Evolutionary conservation across 2,113 vertebrate species (phyloP).

Genomic region (Alaudala cheleensis): DNA sequence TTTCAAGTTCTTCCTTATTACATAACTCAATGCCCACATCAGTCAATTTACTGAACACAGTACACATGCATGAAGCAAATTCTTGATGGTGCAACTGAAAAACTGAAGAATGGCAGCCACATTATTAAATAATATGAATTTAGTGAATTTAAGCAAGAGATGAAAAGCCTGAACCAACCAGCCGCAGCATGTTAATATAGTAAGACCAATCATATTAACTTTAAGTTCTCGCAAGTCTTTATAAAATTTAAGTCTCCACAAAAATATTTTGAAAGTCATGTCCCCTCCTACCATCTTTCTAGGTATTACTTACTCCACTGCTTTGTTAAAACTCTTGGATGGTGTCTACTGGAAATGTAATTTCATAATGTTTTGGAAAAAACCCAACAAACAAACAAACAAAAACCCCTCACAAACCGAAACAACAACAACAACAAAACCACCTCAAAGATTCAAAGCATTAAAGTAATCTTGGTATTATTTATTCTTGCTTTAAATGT

Average conservation of each 20-base stretch:
- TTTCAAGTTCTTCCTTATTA: slow-evolving; percentile 47
- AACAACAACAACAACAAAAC: background rate
- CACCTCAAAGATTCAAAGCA: background rate
- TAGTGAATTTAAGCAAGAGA: background rate
- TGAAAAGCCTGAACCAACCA: background rate
- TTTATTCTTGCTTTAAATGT: background rate
- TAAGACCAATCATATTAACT: background rate
- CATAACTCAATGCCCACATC: slow-evolving; percentile 2
- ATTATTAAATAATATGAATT: background rate
- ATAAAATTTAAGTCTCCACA: background rate
- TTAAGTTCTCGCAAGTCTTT: background rate
- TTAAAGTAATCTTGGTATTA: background rate
- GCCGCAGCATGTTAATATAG: background rate
- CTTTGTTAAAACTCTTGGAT: background rate
- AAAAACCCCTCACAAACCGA: background rate
- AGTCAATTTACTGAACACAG: slow-evolving; percentile 9
- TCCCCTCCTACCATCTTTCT: background rate
- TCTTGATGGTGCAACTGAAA: slow-evolving; percentile 1
- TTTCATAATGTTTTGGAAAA: background rate
- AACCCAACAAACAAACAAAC: background rate
- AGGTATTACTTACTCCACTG: background rate
- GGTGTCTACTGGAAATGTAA: background rate
- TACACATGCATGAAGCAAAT: slow-evolving; percentile 4
- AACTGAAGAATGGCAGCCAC: background rate
- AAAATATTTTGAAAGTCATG: background rate